Percentiles rank a stretch among this genome's conserved stretches.
phyloP scores from a whole-genome alignment of 2,113 vertebrate species.

The Telmatochromis sp. region DNA sequence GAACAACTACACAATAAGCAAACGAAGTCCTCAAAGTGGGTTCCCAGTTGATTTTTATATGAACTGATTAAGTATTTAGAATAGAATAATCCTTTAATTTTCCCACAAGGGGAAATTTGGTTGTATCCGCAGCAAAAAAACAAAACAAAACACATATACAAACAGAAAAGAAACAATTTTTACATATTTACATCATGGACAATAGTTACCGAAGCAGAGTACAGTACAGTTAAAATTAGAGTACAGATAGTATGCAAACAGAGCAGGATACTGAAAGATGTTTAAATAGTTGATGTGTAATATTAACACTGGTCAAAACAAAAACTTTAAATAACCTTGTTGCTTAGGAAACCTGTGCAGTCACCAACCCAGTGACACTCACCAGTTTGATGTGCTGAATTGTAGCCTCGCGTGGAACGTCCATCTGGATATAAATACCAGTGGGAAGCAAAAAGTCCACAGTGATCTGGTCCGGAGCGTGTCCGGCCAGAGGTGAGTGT shows the following conservation, averaged over 20 bases:
- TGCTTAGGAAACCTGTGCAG: background rate
- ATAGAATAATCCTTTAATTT: background rate
- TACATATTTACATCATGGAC: background rate
- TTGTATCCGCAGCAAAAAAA: background rate
- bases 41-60: background rate
- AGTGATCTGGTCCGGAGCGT: constrained; percentile 80
- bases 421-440: constrained; percentile 95
- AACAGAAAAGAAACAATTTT: background rate
- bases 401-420: constrained; percentile 90
- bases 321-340: background rate
- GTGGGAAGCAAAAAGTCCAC: constrained; percentile 95
- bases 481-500: constrained; percentile 81
- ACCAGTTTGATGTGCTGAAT: constrained; percentile 96
- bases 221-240: background rate
- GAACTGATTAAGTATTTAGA: background rate
- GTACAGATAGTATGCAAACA: background rate
- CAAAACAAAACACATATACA: background rate
- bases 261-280: background rate
- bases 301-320: background rate
- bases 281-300: background rate
- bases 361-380: background rate
- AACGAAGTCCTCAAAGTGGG: background rate
- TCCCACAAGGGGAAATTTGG: background rate
- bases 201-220: background rate
- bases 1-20: background rate